Evolutionary conservation across 2,888 invertebrate genomes (phyloP).

Genomic region (Epiblema foenella): DNA sequence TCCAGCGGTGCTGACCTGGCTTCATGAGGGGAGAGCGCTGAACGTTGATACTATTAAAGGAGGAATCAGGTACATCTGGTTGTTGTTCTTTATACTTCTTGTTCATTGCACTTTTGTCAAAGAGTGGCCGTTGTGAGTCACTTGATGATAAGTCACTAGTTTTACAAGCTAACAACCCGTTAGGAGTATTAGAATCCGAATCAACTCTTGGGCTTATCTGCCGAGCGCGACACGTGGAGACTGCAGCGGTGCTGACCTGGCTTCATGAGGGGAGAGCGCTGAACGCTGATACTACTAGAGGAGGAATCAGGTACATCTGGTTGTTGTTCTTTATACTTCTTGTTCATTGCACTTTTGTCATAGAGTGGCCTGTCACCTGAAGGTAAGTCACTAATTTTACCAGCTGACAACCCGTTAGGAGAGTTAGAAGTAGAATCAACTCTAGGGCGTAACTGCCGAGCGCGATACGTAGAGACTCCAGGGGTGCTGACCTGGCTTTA

Average conservation of each 20-base stretch:
- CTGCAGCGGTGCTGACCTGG: constrained; percentile 84
- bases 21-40: constrained; percentile 86
- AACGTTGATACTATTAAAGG: constrained; percentile 88
- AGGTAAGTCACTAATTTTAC: too few species aligned
- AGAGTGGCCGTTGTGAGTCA: too few species aligned
- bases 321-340: not conserved
- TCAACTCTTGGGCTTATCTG: constrained; percentile 88
- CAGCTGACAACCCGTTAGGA: constrained; percentile 87
- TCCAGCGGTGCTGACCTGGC: constrained; percentile 84
- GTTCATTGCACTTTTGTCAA: too few species aligned
- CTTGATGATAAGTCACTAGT: too few species aligned
- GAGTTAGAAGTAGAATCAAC: constrained; percentile 89
- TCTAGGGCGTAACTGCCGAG: constrained; percentile 53
- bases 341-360: too few species aligned
- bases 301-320: constrained; percentile 70
- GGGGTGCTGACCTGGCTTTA: constrained; percentile 86
- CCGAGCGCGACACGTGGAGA: constrained; percentile 73
- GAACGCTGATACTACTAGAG: constrained; percentile 87
- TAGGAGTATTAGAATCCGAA: constrained; percentile 89
- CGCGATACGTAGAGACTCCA: constrained; percentile 54
- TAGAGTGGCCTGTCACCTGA: too few species aligned
- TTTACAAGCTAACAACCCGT: constrained; percentile 86
- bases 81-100: not conserved
- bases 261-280: constrained; percentile 86
- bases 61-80: constrained; percentile 64